These are phyloP conservation scores for Pseudomyrmex cubaensis DNA, from an alignment of 1,140 invertebrate genomes.

Conservation along the genomic window DNA sequence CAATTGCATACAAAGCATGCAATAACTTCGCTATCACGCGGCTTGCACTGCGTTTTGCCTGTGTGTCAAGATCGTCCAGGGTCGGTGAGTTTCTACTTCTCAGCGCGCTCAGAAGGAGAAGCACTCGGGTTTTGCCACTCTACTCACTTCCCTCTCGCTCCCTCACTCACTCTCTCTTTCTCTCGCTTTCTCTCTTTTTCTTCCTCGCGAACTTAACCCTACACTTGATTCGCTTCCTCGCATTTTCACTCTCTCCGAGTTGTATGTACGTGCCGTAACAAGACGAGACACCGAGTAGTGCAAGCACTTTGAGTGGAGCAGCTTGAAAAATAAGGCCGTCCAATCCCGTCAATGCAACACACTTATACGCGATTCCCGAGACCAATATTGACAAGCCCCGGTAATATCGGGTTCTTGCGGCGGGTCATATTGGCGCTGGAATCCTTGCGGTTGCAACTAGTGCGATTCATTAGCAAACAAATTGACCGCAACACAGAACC, in stretches of 20 bases:
- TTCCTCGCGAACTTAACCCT: not conserved
- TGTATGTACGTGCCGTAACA: conserved; percentile 30
- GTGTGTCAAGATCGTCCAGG: conserved; percentile 56
- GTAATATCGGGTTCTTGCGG: conserved; percentile 38
- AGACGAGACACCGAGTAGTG: conserved; percentile 26
- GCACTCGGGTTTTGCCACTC: conserved; percentile 41
- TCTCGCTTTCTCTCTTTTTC: not conserved
- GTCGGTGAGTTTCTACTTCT: too few species aligned
- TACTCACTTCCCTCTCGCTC: too few species aligned
- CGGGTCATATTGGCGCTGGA: not conserved
- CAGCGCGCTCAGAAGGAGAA: conserved; percentile 30
- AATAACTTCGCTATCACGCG: conserved; percentile 16
- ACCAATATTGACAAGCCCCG: conserved; percentile 52
- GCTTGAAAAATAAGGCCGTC: conserved; percentile 46
- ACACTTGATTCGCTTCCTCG: conserved; percentile 22
- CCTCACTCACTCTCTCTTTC: not conserved
- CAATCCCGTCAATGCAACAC: conserved; percentile 4
- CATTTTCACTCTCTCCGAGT: conserved; percentile 27
- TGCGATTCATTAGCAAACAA: conserved; percentile 36
- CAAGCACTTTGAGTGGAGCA: not conserved
- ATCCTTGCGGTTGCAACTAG: conserved; percentile 8
- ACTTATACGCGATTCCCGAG: conserved; percentile 5
- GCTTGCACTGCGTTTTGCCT: not conserved
- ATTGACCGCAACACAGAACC: conserved; percentile 8
- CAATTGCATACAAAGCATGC: not conserved